Evolutionary conservation across 2,113 vertebrate genomes (phyloP).

Genomic region (Desmodus rotundus): DNA sequence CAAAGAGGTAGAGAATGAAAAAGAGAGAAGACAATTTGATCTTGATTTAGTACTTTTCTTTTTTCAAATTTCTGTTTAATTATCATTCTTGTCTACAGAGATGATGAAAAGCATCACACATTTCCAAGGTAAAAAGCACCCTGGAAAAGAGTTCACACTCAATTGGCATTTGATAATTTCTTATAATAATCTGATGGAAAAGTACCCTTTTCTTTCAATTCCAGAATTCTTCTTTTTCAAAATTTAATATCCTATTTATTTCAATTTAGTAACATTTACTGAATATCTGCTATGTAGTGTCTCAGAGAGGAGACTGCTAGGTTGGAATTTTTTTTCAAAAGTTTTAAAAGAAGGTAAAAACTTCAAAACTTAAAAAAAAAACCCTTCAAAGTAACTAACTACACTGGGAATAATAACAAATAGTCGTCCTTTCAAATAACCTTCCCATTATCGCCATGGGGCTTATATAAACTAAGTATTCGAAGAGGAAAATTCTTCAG

Average conservation of each 20-base stretch:
- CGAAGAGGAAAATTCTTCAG: not conserved
- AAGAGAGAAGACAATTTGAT: not conserved
- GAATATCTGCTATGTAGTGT: not conserved
- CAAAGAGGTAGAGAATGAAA: not conserved
- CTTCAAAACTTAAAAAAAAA: not conserved
- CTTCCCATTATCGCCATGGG: not conserved
- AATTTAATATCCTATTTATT: conserved; percentile 25
- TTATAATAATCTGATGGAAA: not conserved
- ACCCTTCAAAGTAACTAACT: not conserved
- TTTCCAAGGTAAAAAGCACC: not conserved
- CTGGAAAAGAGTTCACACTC: not conserved
- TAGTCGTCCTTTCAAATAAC: not conserved
- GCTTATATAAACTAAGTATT: not conserved
- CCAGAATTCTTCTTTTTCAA: not conserved
- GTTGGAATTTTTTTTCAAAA: not conserved
- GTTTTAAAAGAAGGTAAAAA: not conserved
- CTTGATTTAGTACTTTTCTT: not conserved
- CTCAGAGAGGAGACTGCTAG: not conserved
- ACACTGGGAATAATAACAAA: not conserved
- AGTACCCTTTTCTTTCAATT: conserved; percentile 15
- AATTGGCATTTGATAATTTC: conserved; percentile 15
- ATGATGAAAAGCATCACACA: not conserved
- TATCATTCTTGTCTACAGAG: not conserved
- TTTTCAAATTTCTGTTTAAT: not conserved
- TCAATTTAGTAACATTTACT: not conserved